Conservation (phyloP, 2,113 vertebrate species). For the Mus musculus region GRCm39 chr3:64675001-64675500, state of each 20-base stretch:
- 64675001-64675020: constrained; percentile 1
- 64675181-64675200: not conserved
- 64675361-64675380: not conserved
- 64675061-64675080: constrained; percentile 12
- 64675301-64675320: not conserved
- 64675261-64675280: not conserved
- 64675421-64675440: not conserved
- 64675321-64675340: not conserved
- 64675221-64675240: not conserved
- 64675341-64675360: not conserved
- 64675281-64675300: not conserved
- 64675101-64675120: not conserved
- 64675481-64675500: not conserved
- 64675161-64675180: not conserved
- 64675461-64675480: not conserved
- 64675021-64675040: not conserved
- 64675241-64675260: not conserved
- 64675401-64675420: not conserved
- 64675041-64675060: not conserved
- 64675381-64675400: not conserved
- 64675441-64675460: not conserved
- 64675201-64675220: not conserved
- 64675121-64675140: not conserved
- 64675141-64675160: not conserved
- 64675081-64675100: not conserved